phyloP scores from a whole-genome alignment of 2,888 invertebrate genomes.

The Hemistola chrysoprasaria region DNA sequence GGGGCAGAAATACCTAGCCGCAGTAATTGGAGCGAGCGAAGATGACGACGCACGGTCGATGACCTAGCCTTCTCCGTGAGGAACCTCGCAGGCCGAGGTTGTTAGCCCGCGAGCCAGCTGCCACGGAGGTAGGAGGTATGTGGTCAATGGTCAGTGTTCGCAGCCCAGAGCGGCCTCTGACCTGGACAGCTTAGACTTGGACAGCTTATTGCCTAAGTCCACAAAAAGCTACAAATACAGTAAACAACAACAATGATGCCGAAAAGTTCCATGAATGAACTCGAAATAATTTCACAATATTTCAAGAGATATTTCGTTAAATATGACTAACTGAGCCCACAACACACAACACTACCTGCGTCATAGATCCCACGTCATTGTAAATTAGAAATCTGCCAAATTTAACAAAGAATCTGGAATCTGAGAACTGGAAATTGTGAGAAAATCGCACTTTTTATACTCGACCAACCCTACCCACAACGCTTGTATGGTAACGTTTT shows the following conservation, averaged over 20 bases:
- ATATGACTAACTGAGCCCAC: slow-evolving; percentile 22
- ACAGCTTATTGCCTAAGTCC: slow-evolving; percentile 6
- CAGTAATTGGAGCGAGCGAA: slow-evolving; percentile 56
- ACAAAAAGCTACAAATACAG: slow-evolving; percentile 10
- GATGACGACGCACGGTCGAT: slow-evolving; percentile 59
- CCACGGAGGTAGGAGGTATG: slow-evolving; percentile 23
- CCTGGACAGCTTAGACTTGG: slow-evolving; percentile 16
- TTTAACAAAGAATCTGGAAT: slow-evolving; percentile 5
- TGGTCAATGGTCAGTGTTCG: slow-evolving; percentile 12
- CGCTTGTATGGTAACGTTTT: not conserved
- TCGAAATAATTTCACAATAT: slow-evolving; percentile 1
- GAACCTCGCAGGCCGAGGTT: slow-evolving; percentile 49
- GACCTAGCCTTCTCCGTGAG: slow-evolving; percentile 56
- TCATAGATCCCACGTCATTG: slow-evolving; percentile 24
- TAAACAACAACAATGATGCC: slow-evolving; percentile 13
- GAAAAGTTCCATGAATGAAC: slow-evolving; percentile 9
- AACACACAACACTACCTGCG: slow-evolving; percentile 18
- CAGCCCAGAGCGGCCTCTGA: slow-evolving; percentile 20
- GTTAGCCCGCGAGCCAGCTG: slow-evolving; percentile 43
- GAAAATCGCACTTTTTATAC: not conserved
- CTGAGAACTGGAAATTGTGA: not conserved
- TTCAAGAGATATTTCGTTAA: too few relatives aligned
- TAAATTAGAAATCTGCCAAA: slow-evolving; percentile 22
- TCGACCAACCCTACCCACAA: not conserved
- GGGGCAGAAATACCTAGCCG: slow-evolving; percentile 43